Percentiles rank a stretch among this genome's conserved stretches.
Conservation (phyloP, 2,888 invertebrate genomes). For the Drosophila pullipes region DNA sequence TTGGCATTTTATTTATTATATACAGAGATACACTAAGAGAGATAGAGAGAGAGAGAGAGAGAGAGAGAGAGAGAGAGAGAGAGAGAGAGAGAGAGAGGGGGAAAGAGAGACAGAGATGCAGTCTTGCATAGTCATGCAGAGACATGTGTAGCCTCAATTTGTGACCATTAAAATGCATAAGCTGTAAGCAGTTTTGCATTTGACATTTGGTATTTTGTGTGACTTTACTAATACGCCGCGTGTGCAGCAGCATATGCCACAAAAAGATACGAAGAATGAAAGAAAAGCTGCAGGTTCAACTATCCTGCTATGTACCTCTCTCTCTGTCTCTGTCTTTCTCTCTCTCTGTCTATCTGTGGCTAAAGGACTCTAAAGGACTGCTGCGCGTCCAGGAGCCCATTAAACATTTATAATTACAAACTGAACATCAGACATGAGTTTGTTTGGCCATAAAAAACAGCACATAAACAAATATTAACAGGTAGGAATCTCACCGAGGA, state of each 20-base stretch:
- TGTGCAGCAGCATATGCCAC: slow-evolving; percentile 15
- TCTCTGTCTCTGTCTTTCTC: background rate
- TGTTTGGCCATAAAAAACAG: slow-evolving; percentile 19
- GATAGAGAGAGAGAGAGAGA: background rate
- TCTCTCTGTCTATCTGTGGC: background rate
- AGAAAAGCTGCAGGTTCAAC: slow-evolving; percentile 15
- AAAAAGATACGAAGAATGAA: background rate
- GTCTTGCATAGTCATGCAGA: slow-evolving; percentile 2
- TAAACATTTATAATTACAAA: slow-evolving; percentile 84
- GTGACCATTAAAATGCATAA: slow-evolving; percentile 77
- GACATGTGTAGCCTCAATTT: slow-evolving; percentile 64
- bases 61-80: too few relatives aligned
- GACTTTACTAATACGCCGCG: slow-evolving; percentile 69
- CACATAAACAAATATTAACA: slow-evolving; percentile 1
- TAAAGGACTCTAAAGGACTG: slow-evolving; percentile 8
- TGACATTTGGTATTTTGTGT: slow-evolving; percentile 54
- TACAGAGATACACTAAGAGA: slow-evolving; percentile 11
- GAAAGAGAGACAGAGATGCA: background rate
- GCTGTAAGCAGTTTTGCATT: slow-evolving; percentile 65
- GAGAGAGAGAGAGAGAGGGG: background rate
- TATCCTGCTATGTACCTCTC: background rate
- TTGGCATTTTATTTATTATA: slow-evolving; percentile 63
- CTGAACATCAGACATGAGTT: slow-evolving; percentile 39
- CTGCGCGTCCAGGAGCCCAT: slow-evolving; percentile 51
- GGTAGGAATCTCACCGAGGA: background rate